Conservation (phyloP, 2,797 vertebrate genomes). For the Intellagama lesueurii region DNA sequence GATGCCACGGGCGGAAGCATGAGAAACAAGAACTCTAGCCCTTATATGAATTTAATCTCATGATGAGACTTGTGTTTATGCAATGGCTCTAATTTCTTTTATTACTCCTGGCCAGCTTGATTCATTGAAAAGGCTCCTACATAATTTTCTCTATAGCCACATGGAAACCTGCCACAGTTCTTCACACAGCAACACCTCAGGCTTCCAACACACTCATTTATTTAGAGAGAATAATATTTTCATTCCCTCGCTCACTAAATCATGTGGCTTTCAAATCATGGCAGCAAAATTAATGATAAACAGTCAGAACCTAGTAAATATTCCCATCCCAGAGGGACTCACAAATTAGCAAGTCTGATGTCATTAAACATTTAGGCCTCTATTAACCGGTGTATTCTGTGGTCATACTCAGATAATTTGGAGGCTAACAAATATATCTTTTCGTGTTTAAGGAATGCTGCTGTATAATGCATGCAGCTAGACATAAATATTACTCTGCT, state of each 20-base stretch:
- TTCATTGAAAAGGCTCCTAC: background rate
- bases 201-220: slow-evolving; percentile 1
- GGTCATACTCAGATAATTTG: slow-evolving; percentile 27
- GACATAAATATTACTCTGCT: background rate
- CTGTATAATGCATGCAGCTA: slow-evolving; percentile 15
- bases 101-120: background rate
- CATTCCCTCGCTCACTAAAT: slow-evolving; percentile 38
- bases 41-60: background rate
- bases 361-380: slow-evolving; percentile 3
- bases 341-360: slow-evolving; percentile 28
- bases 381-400: slow-evolving; percentile 24
- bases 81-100: background rate
- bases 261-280: slow-evolving; percentile 45
- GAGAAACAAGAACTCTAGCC: background rate
- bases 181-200: background rate
- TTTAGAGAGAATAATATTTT: slow-evolving; percentile 37
- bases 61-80: background rate
- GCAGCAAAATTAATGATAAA: slow-evolving; percentile 51
- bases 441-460: background rate
- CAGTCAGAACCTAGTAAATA: slow-evolving; percentile 45
- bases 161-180: slow-evolving; percentile 13
- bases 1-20: background rate
- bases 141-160: background rate
- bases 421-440: background rate
- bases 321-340: slow-evolving; percentile 9